A percentile compares a stretch with the other conserved stretches of the same genome.
These are phyloP conservation scores for Chaetura pelagica DNA, from an alignment of 2,113 vertebrate genomes.

Conservation along the genomic window DNA sequence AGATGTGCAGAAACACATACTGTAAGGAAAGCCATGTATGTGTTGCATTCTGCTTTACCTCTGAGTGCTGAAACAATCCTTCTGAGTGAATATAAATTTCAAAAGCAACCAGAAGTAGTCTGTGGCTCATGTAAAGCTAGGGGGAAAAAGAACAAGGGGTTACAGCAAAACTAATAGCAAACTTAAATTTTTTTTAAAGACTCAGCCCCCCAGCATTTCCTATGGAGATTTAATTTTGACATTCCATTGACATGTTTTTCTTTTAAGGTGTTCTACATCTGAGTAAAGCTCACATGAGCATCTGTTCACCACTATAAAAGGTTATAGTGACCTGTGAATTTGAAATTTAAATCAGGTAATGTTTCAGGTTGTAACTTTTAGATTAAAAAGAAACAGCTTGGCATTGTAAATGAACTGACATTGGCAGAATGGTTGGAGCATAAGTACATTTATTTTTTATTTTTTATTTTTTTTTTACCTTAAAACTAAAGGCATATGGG, in stretches of 20 bases:
- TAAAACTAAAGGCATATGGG: conserved; percentile 39
- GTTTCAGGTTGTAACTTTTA: conserved; percentile 66
- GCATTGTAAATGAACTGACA: conserved; percentile 6
- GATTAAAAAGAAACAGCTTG: conserved; percentile 61
- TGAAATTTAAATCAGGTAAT: conserved; percentile 76
- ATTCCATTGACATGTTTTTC: conserved; percentile 35
- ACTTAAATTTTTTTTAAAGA: background rate
- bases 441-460: conserved; percentile 17
- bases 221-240: conserved; percentile 55
- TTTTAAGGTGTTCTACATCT: conserved; percentile 44
- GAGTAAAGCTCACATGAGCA: conserved; percentile 66
- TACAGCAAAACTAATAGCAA: background rate
- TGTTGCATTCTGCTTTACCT: background rate
- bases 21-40: rapidly evolving
- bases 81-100: background rate
- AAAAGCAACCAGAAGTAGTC: background rate
- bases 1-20: background rate
- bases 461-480: conserved; percentile 19
- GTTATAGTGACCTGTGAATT: conserved; percentile 70
- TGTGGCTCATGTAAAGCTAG: background rate
- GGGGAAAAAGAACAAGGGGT: background rate
- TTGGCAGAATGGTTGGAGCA: background rate
- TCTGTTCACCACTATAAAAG: conserved; percentile 67
- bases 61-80: background rate
- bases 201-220: background rate